Percentiles rank a stretch among this genome's conserved stretches.
phyloP scores from a whole-genome alignment of 2,797 vertebrate genomes.

The Takifugu ocellatus region DNA sequence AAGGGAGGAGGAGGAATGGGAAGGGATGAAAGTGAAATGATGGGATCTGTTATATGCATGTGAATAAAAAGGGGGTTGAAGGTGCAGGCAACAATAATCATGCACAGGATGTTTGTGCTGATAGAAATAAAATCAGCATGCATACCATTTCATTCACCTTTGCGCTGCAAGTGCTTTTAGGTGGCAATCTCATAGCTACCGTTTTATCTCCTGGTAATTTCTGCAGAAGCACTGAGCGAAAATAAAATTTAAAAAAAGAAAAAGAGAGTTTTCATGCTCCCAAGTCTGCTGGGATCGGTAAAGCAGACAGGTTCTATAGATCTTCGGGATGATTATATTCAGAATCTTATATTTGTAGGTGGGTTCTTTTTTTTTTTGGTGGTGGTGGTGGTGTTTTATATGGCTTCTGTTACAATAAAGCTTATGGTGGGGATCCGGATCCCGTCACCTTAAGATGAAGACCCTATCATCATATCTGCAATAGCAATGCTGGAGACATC shows the following conservation, averaged over 20 bases:
- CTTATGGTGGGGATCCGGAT: conserved; percentile 42
- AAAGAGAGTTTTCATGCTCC: conserved; percentile 55
- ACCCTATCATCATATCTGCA: conserved; percentile 49
- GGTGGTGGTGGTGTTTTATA: conserved; percentile 20
- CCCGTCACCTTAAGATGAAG: conserved; percentile 50
- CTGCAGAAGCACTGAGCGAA: conserved; percentile 45
- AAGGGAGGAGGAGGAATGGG: conserved; percentile 19
- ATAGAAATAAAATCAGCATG: conserved; percentile 66
- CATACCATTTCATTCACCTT: conserved; percentile 45
- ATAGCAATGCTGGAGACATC: conserved; percentile 57
- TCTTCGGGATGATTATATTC: conserved; percentile 59
- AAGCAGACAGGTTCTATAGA: conserved; percentile 54
- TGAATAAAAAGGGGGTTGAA: conserved; percentile 56
- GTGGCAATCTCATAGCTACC: conserved; percentile 48
- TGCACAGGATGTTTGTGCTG: conserved; percentile 51
- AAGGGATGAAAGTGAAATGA: conserved; percentile 49
- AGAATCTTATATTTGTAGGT: conserved; percentile 60
- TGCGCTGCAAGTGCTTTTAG: conserved; percentile 48
- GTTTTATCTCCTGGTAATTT: conserved; percentile 49
- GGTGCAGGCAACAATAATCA: conserved; percentile 60
- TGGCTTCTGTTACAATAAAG: conserved; percentile 58
- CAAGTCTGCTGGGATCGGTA: conserved; percentile 56
- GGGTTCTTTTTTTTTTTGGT: neutral
- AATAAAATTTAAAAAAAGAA: conserved; percentile 28
- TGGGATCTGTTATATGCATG: conserved; percentile 53